phyloP scores from a whole-genome alignment of 2,113 vertebrate species.

The Leptobrachium leishanense region DNA sequence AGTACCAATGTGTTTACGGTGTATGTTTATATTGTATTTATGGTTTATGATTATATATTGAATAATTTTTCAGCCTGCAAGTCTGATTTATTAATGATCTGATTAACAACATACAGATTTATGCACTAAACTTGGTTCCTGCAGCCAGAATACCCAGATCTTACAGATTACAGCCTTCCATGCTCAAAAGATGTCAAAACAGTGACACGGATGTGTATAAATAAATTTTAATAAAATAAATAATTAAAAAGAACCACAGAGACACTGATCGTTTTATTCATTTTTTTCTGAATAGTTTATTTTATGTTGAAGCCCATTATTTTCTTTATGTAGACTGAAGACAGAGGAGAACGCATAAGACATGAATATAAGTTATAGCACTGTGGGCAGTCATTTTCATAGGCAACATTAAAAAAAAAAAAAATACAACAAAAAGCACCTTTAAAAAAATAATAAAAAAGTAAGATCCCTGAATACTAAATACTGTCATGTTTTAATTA shows the following conservation, averaged over 20 bases:
- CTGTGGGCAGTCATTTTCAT: slow-evolving; percentile 70
- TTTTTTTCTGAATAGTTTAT: slow-evolving; percentile 74
- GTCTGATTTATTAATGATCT: no score
- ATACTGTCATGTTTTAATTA: slow-evolving; percentile 69
- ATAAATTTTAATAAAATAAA: no score
- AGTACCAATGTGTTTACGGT: no score
- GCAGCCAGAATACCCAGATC: no score
- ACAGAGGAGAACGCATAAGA: slow-evolving; percentile 66
- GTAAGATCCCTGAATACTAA: slow-evolving; percentile 85
- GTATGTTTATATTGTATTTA: no score
- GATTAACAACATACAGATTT: no score
- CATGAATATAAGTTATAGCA: slow-evolving; percentile 71
- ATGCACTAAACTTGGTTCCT: no score
- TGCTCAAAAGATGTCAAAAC: background rate
- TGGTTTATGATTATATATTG: no score
- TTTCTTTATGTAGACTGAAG: slow-evolving; percentile 64
- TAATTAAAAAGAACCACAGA: background rate
- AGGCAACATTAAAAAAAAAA: slow-evolving; percentile 69
- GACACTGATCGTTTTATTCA: slow-evolving; percentile 68
- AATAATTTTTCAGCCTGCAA: no score
- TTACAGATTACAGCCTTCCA: no score
- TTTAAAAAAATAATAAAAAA: slow-evolving; percentile 67
- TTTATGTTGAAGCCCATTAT: slow-evolving; percentile 73
- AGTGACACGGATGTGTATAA: no score
- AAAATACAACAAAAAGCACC: slow-evolving; percentile 71